Conservation (phyloP, 1,140 invertebrate genomes). For the Nephila pilipes region DNA sequence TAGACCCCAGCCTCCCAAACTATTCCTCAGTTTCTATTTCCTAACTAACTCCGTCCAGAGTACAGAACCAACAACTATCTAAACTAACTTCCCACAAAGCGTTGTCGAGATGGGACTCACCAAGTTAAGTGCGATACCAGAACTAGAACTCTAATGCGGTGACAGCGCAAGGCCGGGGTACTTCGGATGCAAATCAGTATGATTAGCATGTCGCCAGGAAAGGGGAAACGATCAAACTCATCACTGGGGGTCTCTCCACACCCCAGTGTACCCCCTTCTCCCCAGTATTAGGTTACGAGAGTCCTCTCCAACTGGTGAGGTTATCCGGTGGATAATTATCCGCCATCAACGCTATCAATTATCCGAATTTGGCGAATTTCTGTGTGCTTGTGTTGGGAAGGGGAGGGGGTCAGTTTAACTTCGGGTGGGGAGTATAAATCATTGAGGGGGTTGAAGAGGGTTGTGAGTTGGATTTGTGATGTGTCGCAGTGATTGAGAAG, state of each 20-base stretch:
- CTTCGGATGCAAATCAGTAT: slow-evolving; percentile 84
- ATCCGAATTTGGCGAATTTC: slow-evolving; percentile 72
- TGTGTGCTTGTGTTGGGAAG: slow-evolving; percentile 36
- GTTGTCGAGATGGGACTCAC: slow-evolving; percentile 5
- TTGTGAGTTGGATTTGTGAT: slow-evolving; percentile 57
- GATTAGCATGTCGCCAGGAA: slow-evolving; percentile 76
- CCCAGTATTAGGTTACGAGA: slow-evolving; percentile 35
- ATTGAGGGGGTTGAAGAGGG: slow-evolving; percentile 9
- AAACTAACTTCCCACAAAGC: background rate
- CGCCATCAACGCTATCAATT: slow-evolving; percentile 76
- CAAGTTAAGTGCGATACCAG: background rate
- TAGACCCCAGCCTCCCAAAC: background rate
- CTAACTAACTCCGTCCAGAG: background rate
- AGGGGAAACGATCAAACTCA: slow-evolving; percentile 73
- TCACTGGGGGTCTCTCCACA: slow-evolving; percentile 45
- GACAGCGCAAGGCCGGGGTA: slow-evolving; percentile 18
- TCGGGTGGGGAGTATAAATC: slow-evolving; percentile 31
- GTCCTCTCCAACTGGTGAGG: background rate
- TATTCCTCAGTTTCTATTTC: background rate
- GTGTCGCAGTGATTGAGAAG: slow-evolving; percentile 70
- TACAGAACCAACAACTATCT: background rate
- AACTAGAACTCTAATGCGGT: slow-evolving; percentile 23
- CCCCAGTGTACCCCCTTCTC: background rate
- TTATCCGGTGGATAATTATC: slow-evolving; percentile 70
- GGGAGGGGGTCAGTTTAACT: slow-evolving; percentile 16